phyloP scores from a whole-genome alignment of 1,140 invertebrate genomes.

The Drosophila funebris region DNA sequence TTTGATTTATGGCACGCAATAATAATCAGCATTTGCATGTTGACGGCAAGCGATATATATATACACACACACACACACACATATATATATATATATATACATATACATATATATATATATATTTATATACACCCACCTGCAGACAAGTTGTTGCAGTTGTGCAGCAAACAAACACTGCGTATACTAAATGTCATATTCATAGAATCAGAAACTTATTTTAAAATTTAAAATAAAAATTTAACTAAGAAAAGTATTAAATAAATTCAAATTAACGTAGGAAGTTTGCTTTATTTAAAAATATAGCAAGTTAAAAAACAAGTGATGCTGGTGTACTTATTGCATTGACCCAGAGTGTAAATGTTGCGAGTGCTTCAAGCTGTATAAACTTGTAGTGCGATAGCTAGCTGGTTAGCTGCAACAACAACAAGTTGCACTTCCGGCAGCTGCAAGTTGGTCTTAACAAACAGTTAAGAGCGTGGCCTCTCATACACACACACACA shows the following conservation, averaged over 20 bases:
- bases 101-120: background rate
- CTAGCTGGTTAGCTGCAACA: conserved; percentile 26
- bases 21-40: conserved; percentile 77
- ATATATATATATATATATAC: background rate
- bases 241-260: too few species aligned
- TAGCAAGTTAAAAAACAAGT: too few species aligned
- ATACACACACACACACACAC: background rate
- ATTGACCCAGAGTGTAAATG: background rate
- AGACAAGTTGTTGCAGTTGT: conserved; percentile 5
- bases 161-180: conserved; percentile 47
- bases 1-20: conserved; percentile 79
- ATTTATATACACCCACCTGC: background rate
- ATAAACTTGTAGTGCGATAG: background rate
- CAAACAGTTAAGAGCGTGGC: background rate
- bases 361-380: background rate
- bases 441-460: conserved; percentile 57
- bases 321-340: background rate
- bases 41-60: conserved; percentile 9
- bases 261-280: too few species aligned
- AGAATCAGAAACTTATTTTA: background rate
- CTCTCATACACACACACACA: background rate
- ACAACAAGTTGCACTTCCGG: conserved; percentile 69
- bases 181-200: conserved; percentile 39
- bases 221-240: too few species aligned
- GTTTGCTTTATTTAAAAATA: too few species aligned